phyloP scores from a whole-genome alignment of 1,140 invertebrate genomes.

The Diabrotica virgifera region DNA sequence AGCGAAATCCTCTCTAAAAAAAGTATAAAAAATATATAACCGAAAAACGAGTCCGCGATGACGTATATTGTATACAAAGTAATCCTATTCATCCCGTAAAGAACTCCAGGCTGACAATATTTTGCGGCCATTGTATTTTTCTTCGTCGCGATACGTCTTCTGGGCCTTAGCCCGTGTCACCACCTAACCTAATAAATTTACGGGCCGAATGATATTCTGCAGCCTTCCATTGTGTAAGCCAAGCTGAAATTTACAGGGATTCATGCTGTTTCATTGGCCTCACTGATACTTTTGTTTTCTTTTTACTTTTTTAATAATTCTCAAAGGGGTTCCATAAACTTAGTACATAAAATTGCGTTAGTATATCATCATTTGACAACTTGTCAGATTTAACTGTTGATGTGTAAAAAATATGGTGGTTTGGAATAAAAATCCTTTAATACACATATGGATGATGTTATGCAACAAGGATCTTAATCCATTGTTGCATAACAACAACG shows the following conservation, averaged over 20 bases:
- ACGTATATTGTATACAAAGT: constrained; percentile 10
- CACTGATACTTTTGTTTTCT: background rate
- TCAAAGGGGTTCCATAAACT: background rate
- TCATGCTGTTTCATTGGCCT: constrained; percentile 17
- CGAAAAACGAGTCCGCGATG: background rate
- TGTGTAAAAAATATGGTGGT: too few species aligned
- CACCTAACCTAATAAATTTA: constrained; percentile 47
- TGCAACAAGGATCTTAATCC: too few species aligned
- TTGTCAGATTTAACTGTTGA: too few species aligned
- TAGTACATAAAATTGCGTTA: too few species aligned
- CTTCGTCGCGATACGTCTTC: constrained; percentile 43
- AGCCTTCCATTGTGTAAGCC: constrained; percentile 31
- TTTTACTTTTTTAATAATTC: background rate
- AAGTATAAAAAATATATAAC: constrained; percentile 11
- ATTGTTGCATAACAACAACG: too few species aligned
- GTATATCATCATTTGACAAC: too few species aligned
- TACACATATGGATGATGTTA: too few species aligned
- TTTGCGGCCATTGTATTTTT: constrained; percentile 42
- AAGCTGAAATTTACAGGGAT: constrained; percentile 26
- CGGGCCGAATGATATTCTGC: constrained; percentile 39
- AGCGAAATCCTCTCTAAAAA: background rate
- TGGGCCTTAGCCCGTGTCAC: constrained; percentile 43
- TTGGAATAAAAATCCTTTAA: too few species aligned
- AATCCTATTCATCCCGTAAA: constrained; percentile 16
- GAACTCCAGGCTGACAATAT: constrained; percentile 13